Conservation (phyloP, 2,113 vertebrate species). For the Xyliphius kryptos region DNA sequence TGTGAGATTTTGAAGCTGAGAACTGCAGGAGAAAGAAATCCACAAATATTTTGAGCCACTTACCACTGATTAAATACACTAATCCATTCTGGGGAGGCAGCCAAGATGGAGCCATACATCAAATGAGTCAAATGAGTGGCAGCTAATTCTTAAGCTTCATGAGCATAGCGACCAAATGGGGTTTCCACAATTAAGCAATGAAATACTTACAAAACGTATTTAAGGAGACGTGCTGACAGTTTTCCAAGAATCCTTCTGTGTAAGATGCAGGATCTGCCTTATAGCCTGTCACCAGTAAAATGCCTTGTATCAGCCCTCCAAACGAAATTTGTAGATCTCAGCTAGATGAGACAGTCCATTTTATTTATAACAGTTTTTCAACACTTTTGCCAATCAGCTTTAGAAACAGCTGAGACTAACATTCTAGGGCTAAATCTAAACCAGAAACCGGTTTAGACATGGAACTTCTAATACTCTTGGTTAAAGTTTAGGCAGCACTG, state of each 20-base stretch:
- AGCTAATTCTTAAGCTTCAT: constrained; percentile 18
- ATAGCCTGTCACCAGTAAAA: background rate
- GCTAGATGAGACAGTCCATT: background rate
- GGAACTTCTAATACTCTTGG: too few relatives aligned
- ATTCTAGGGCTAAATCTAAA: too few relatives aligned
- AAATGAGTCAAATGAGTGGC: constrained; percentile 29
- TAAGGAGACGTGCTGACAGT: constrained; percentile 14
- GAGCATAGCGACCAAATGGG: constrained; percentile 8
- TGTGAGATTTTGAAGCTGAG: background rate
- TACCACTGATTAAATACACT: constrained; percentile 23
- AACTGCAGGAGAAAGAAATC: background rate
- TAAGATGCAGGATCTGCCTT: background rate
- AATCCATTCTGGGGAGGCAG: constrained; percentile 18
- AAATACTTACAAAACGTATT: constrained; percentile 15
- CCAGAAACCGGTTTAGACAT: too few relatives aligned
- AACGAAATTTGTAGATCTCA: background rate
- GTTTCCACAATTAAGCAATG: constrained; percentile 24
- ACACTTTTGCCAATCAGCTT: background rate
- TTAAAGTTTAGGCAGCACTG: too few relatives aligned
- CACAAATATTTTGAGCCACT: constrained; percentile 10
- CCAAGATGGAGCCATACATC: constrained; percentile 16
- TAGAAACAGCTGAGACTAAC: too few relatives aligned
- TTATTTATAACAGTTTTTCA: background rate
- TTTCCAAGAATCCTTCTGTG: background rate
- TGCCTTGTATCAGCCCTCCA: background rate